A percentile compares a stretch with the other conserved stretches of the same genome.
phyloP scores from a whole-genome alignment of 1,140 invertebrate genomes.

The Trissolcus basalis region DNA sequence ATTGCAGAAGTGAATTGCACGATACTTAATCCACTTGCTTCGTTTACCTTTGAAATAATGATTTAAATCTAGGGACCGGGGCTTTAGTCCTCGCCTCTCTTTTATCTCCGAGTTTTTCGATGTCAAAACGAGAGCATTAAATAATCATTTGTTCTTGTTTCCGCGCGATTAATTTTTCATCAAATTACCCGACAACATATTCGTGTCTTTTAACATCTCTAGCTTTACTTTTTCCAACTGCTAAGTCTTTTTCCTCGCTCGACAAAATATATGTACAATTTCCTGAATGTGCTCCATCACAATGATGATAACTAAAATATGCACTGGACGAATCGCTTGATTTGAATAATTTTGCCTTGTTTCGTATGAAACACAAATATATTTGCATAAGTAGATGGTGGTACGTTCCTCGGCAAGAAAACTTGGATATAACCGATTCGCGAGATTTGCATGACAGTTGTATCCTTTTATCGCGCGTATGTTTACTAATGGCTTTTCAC shows the following conservation, averaged over 20 bases:
- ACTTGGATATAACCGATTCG: constrained; percentile 42
- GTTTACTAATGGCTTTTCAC: too few relatives aligned
- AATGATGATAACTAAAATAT: constrained; percentile 31
- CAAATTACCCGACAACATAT: not conserved
- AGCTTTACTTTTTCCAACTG: not conserved
- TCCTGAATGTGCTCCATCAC: not conserved
- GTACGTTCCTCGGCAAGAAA: constrained; percentile 29
- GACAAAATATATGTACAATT: not conserved
- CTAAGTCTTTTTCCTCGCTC: not conserved
- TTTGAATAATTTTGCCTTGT: constrained; percentile 41
- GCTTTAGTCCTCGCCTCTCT: not conserved
- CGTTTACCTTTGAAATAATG: constrained; percentile 35
- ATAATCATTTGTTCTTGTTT: not conserved
- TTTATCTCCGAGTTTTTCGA: not conserved
- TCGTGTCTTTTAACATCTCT: not conserved
- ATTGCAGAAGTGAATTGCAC: constrained; percentile 38
- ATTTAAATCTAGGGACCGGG: constrained; percentile 23
- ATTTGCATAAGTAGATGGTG: constrained; percentile 56
- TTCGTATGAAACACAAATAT: constrained; percentile 46
- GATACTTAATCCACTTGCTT: constrained; percentile 38
- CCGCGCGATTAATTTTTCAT: not conserved
- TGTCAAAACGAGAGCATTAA: constrained; percentile 1
- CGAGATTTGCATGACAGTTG: constrained; percentile 26
- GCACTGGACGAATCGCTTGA: constrained; percentile 19
- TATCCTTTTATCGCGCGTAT: not conserved